Evolutionary conservation across 2,888 invertebrate genomes (phyloP), one percentile per base, ranked within the genome.

Genomic region (Folsomia manolachei): DNA sequence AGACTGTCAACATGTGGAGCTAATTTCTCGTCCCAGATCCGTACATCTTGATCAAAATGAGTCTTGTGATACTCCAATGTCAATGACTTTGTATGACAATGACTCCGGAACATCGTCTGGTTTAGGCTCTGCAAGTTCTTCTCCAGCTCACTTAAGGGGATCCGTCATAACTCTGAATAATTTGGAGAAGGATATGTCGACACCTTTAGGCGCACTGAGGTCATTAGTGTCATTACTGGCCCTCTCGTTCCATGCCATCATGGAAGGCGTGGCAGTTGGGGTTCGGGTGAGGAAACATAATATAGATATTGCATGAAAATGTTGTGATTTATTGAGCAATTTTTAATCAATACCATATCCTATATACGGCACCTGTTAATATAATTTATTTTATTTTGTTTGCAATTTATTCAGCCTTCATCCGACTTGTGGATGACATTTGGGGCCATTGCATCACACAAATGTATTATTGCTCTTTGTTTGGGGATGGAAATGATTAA

Each of bases 241-340:
- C 0, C 83, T 94, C 67, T 90, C 91, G 0, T 86, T 92, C 74
- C 93, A 94, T 81, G 89, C 92, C 21, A 83, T 92, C n/a, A 84
- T 93, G 74, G 93, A 94, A 83, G 93, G 93, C 1, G 82, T 93
- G 67, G 92, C 93, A 0, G 90, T 94, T 80, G 93, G 93, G 0
- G 84, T 94, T 53, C 92, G 93, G 83, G 78, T 78, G 65, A 25
- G 21, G 19, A 18, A 56, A 56, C 7, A n/a, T n/a, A n/a, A n/a
- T n/a, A n/a, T n/a, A n/a, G n/a, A 56, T 14, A 56, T n/a, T 14
- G 56, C n/a, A 56, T 56, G 56, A 4, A 21, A 39, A 9, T 7
- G 19, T 56, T 7, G 56, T n/a, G 19, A 56, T 7, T 56, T 21
- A 7, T 56, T 21, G n/a, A n/a, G n/a, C n/a, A n/a, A n/a, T n/a